Conservation (phyloP, 2,888 invertebrate genomes). For the Ennomos fuscantarius region DNA sequence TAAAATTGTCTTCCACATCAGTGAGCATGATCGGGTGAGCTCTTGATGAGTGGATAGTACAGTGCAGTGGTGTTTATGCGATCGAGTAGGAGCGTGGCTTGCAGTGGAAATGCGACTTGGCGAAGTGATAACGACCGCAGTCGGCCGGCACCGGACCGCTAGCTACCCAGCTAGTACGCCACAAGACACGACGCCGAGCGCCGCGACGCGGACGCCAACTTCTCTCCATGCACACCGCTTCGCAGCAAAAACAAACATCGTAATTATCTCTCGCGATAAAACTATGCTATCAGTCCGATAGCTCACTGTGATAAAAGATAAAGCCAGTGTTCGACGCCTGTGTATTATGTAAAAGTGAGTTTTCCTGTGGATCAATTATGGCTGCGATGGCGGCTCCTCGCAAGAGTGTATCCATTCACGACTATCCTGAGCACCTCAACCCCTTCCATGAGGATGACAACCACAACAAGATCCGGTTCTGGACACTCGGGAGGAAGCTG, state of each 20-base stretch:
- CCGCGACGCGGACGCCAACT: slow-evolving; percentile 52
- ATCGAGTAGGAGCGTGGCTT: slow-evolving; percentile 10
- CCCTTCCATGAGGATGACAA: slow-evolving; percentile 90
- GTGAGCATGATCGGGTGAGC: slow-evolving; percentile 14
- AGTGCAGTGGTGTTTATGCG: slow-evolving; percentile 7
- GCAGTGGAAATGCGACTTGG: slow-evolving; percentile 33
- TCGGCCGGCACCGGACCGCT: slow-evolving; percentile 35
- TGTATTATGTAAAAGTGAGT: slow-evolving; percentile 78
- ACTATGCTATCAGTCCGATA: slow-evolving; percentile 61
- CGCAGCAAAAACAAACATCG: slow-evolving; percentile 72
- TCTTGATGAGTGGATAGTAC: slow-evolving; percentile 4
- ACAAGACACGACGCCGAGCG: slow-evolving; percentile 65
- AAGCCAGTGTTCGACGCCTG: slow-evolving; percentile 75
- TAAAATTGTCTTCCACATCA: slow-evolving; percentile 18
- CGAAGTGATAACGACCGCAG: slow-evolving; percentile 44
- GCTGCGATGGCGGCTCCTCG: slow-evolving; percentile 73
- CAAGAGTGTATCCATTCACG: slow-evolving; percentile 85
- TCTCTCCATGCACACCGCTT: slow-evolving; percentile 33
- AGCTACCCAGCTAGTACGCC: slow-evolving; percentile 56
- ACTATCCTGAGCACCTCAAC: slow-evolving; percentile 91
- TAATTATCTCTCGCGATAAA: slow-evolving; percentile 79
- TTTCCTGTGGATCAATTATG: slow-evolving; percentile 62
- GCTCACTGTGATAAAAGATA: slow-evolving; percentile 77
- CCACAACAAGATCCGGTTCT: slow-evolving; percentile 86
- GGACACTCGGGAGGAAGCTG: slow-evolving; percentile 84